Evolutionary conservation across 2,797 vertebrate species (phyloP).

Genomic region (Cuniculus paca): DNA sequence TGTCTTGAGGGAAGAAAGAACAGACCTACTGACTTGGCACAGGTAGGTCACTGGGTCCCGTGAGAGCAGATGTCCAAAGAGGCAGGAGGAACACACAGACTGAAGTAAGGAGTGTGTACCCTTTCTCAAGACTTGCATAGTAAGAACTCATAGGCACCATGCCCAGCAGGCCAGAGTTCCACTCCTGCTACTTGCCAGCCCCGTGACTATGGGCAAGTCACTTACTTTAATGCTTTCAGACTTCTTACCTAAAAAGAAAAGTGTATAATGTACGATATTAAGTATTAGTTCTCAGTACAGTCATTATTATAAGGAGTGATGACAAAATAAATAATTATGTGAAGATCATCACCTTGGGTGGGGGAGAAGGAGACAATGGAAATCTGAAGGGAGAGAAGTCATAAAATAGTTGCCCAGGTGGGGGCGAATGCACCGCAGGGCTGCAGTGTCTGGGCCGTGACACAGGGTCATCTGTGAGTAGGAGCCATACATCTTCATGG

Average conservation of each 20-base stretch:
- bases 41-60: accelerated
- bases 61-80: not conserved
- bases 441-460: accelerated
- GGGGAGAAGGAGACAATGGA: not conserved
- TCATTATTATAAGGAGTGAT: not conserved
- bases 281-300: not conserved
- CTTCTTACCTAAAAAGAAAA: conserved; percentile 27
- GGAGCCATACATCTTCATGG: not conserved
- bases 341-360: not conserved
- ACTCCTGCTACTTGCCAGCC: not conserved
- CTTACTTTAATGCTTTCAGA: not conserved
- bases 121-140: not conserved
- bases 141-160: accelerated
- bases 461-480: not conserved
- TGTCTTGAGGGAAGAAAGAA: not conserved
- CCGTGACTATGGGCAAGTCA: not conserved
- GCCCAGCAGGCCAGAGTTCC: not conserved
- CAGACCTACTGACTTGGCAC: not conserved
- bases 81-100: not conserved
- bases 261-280: not conserved
- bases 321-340: not conserved
- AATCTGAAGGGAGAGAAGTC: not conserved
- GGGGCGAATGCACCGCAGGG: not conserved
- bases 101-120: not conserved
- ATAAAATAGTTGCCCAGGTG: not conserved